Evolutionary conservation across 92 coral and sea anemone genomes (phyloP).

Genomic region (Parazoanthus darwini): DNA sequence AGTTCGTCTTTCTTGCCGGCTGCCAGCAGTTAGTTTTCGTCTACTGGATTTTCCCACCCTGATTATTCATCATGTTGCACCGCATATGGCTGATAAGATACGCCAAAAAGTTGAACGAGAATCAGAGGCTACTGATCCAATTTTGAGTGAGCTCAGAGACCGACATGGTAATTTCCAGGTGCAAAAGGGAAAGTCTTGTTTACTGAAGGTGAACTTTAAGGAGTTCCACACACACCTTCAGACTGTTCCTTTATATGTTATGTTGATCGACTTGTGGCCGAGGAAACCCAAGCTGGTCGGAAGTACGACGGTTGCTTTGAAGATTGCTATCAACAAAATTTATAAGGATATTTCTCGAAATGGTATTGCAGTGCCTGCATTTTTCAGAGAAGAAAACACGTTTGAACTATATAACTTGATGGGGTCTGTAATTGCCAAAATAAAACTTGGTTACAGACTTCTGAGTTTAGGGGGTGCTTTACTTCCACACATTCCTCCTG

Average conservation of each 20-base stretch:
- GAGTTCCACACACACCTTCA: conserved; percentile 63
- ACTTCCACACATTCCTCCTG: conserved; percentile 76
- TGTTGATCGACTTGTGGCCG: conserved; percentile 87
- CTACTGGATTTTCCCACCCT: conserved; percentile 90
- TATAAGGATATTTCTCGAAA: conserved; percentile 57
- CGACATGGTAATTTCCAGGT: conserved; percentile 72
- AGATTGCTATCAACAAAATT: conserved; percentile 65
- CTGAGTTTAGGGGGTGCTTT: conserved; percentile 92
- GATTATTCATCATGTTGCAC: conserved; percentile 72
- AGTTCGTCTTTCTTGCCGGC: conserved; percentile 65
- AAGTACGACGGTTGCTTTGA: conserved; percentile 77
- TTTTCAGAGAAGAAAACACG: conserved; percentile 69
- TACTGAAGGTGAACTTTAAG: conserved; percentile 72
- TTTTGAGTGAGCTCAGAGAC: conserved; percentile 68
- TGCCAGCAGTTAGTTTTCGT: conserved; percentile 90
- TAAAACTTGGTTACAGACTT: conserved; percentile 72
- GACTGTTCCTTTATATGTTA: conserved; percentile 79
- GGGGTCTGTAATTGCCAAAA: conserved; percentile 78
- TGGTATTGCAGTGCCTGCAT: conserved; percentile 83
- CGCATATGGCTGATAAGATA: conserved; percentile 63
- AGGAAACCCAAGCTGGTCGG: conserved; percentile 76
- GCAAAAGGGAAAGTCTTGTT: conserved; percentile 87
- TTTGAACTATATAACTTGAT: conserved; percentile 81
- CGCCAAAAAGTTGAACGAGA: conserved; percentile 69
- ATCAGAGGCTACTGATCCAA: conserved; percentile 31